These are phyloP conservation scores for Phytoseiulus persimilis DNA, from an alignment of 2,888 invertebrate genomes.

Conservation along the genomic window DNA sequence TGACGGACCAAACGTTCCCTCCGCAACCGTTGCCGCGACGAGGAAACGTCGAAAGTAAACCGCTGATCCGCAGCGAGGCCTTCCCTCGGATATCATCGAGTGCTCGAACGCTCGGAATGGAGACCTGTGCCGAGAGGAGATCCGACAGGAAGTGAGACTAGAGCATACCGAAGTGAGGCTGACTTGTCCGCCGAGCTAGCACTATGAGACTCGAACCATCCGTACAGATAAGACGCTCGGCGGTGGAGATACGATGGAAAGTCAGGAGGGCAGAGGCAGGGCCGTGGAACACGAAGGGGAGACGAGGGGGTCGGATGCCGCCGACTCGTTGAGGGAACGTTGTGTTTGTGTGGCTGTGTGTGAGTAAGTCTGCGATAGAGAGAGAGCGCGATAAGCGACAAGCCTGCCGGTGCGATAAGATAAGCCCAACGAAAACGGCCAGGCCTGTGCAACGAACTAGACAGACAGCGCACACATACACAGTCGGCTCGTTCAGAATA, in stretches of 20 bases:
- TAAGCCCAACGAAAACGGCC: not conserved
- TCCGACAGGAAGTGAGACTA: not conserved
- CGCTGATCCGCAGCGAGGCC: not conserved
- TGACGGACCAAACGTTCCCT: no score
- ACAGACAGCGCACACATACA: not conserved
- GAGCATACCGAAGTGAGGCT: not conserved
- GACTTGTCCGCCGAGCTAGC: not conserved
- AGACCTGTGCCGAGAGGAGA: not conserved
- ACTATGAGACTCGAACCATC: not conserved
- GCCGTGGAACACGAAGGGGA: no score
- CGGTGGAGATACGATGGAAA: slow-evolving; percentile 36
- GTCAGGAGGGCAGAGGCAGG: no score
- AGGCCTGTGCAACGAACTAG: not conserved
- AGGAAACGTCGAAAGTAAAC: no score
- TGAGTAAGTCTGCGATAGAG: not conserved
- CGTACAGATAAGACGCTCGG: not conserved
- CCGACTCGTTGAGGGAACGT: not conserved
- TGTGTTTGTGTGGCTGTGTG: not conserved
- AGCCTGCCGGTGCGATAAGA: not conserved
- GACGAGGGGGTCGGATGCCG: not conserved
- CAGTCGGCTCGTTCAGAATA: not conserved
- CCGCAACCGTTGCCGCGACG: no score
- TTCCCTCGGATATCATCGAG: not conserved
- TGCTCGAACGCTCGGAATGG: not conserved
- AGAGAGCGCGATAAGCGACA: not conserved